Percentiles rank a stretch among this genome's conserved stretches.
phyloP scores from a whole-genome alignment of 2,113 vertebrate species.

The Gobio gobio region DNA sequence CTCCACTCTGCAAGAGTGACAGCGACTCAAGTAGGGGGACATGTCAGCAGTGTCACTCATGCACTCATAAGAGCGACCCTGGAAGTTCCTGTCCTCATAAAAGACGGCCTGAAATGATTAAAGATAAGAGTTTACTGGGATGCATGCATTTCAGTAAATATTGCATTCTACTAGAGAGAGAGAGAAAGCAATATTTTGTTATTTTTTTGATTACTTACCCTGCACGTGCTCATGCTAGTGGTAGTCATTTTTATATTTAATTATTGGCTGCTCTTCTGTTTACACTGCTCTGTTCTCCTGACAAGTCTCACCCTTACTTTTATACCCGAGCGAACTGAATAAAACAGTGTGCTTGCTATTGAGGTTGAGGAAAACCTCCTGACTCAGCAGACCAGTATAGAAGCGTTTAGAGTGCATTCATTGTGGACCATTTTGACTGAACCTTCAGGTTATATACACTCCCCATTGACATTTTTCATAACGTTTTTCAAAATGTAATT shows the following conservation, averaged over 20 bases:
- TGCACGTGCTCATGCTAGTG: conserved; percentile 16
- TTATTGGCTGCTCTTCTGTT: background rate
- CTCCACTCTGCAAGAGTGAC: conserved; percentile 75
- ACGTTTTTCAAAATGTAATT: no score
- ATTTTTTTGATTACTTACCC: background rate
- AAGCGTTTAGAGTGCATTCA: conserved; percentile 42
- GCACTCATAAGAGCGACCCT: conserved; percentile 69
- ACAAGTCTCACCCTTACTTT: conserved; percentile 62
- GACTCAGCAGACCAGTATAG: conserved; percentile 67
- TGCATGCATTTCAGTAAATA: background rate
- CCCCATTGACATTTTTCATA: background rate
- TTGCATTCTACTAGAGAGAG: background rate
- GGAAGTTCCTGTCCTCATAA: conserved; percentile 74
- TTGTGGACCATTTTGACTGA: background rate
- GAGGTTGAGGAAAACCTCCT: conserved; percentile 61
- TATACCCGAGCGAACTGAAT: conserved; percentile 62
- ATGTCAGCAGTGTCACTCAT: conserved; percentile 67
- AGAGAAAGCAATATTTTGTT: background rate
- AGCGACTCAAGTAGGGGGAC: conserved; percentile 70
- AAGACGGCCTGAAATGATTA: conserved; percentile 67
- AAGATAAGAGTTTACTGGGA: background rate
- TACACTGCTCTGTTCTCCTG: conserved; percentile 35
- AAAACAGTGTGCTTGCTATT: conserved; percentile 62
- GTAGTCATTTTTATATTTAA: background rate
- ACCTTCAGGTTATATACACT: background rate